Percentiles rank a stretch among this genome's conserved stretches.
Evolutionary conservation across 2,888 invertebrate species (phyloP).

Genomic region (Dasypolia templi): DNA sequence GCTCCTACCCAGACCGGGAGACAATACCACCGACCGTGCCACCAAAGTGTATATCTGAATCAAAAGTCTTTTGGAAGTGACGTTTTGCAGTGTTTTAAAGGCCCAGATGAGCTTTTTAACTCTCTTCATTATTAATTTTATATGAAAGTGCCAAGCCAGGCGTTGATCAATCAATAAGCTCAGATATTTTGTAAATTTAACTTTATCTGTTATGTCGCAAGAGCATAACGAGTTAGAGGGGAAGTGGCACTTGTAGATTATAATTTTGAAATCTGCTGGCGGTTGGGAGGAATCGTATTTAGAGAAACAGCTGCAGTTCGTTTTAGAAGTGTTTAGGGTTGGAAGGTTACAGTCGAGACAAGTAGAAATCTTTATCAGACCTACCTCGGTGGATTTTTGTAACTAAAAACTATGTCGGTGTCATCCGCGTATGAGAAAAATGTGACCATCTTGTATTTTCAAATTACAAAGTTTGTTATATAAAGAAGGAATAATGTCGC

Average conservation of each 20-base stretch:
- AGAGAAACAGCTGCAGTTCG: not conserved
- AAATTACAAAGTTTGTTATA: not conserved
- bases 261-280: not conserved
- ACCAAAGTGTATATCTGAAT: not conserved
- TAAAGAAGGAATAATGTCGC: not conserved
- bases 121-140: not conserved
- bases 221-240: not conserved
- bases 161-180: not conserved
- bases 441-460: not conserved
- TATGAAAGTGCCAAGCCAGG: not conserved
- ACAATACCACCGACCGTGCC: not conserved
- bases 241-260: not conserved
- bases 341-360: not conserved
- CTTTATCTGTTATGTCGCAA: not conserved
- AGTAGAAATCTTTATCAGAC: not conserved
- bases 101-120: not conserved
- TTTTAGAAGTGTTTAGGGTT: not conserved
- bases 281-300: not conserved
- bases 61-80: not conserved
- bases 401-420: not conserved
- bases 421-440: not conserved
- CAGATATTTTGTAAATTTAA: not conserved
- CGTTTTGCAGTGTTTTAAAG: not conserved
- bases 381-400: not conserved
- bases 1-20: not conserved